These are phyloP conservation scores for Pluvialis apricaria DNA, from an alignment of 2,113 vertebrate species.

Conservation along the genomic window DNA sequence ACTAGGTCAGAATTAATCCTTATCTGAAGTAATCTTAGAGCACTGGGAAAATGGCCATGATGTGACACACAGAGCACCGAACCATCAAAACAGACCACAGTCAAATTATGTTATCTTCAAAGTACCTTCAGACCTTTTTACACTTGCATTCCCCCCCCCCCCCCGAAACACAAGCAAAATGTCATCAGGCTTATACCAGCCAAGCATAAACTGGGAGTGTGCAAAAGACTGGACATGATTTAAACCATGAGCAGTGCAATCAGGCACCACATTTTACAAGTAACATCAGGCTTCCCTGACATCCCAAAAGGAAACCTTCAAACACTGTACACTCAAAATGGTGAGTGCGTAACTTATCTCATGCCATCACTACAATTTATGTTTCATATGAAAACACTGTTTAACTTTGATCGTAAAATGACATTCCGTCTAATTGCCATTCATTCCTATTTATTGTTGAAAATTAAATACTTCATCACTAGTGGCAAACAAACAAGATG, in stretches of 20 bases:
- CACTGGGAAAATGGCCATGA: constrained; percentile 52
- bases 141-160: background rate
- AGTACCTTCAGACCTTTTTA: constrained; percentile 29
- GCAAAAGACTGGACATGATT: background rate
- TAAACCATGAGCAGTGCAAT: constrained; percentile 8
- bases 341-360: constrained; percentile 21
- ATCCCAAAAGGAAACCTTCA: constrained; percentile 47
- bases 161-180: constrained; percentile 13
- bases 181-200: background rate
- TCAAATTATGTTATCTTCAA: constrained; percentile 38
- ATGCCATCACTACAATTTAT: constrained; percentile 1
- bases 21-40: constrained; percentile 61
- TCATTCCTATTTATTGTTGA: background rate
- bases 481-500: background rate
- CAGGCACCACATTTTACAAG: constrained; percentile 25
- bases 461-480: background rate
- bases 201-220: background rate
- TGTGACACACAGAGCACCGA: constrained; percentile 28
- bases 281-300: background rate
- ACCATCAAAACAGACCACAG: constrained; percentile 52
- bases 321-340: constrained; percentile 15
- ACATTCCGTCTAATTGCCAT: background rate
- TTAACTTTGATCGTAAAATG: constrained; percentile 57
- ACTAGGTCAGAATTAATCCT: constrained; percentile 72
- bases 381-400: constrained; percentile 23